Percentiles rank a stretch among this genome's conserved stretches.
Conservation (phyloP, 2,113 vertebrate species). For the Ammodytes marinus region DNA sequence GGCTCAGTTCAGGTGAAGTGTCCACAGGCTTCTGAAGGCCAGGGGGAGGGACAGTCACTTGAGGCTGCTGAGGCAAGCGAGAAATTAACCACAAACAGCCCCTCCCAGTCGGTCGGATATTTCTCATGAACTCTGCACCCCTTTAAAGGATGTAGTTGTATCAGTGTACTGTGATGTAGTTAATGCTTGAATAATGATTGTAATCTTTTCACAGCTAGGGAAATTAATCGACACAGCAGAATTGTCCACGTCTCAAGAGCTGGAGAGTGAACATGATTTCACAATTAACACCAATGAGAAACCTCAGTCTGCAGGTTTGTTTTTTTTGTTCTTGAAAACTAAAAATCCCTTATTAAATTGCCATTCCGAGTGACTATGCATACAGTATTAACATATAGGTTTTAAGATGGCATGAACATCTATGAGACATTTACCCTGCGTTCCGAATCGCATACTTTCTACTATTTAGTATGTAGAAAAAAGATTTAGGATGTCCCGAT, state of each 20-base stretch:
- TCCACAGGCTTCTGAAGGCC: constrained; percentile 31
- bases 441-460: no score
- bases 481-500: no score
- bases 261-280: constrained; percentile 44
- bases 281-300: constrained; percentile 16
- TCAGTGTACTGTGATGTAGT: background rate
- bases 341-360: background rate
- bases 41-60: background rate
- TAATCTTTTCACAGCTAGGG: constrained; percentile 7
- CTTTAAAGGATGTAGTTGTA: background rate
- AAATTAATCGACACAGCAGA: constrained; percentile 48
- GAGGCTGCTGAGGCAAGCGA: constrained; percentile 7
- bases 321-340: background rate
- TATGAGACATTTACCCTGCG: background rate
- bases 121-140: background rate
- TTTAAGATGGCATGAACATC: background rate
- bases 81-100: background rate
- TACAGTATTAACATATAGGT: background rate
- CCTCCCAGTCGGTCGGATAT: constrained; percentile 48
- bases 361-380: background rate
- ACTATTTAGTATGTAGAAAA: no score
- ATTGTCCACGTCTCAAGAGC: constrained; percentile 59
- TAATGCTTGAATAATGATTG: no score
- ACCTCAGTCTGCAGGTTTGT: constrained; percentile 47
- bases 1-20: constrained; percentile 83